phyloP scores from a whole-genome alignment of 2,888 invertebrate genomes.

The Microdon myrmicae region DNA sequence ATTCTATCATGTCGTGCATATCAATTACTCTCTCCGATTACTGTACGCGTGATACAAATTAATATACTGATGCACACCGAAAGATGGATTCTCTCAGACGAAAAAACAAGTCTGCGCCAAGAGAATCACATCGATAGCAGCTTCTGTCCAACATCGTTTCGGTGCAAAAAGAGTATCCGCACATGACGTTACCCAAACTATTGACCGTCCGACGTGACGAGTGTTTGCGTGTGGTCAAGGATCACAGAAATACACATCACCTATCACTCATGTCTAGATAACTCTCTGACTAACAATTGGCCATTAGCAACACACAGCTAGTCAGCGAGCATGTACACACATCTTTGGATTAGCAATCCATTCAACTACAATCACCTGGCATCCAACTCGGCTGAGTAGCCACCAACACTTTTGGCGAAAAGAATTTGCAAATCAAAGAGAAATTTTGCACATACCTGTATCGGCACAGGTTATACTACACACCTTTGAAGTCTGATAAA shows the following conservation, averaged over 20 bases:
- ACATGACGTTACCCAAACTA: no score
- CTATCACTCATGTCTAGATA: no score
- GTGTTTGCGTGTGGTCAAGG: no score
- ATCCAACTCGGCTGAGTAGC: constrained; percentile 13
- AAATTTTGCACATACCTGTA: constrained; percentile 41
- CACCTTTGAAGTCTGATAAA: no score
- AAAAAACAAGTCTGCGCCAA: constrained; percentile 6
- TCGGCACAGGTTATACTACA: no score
- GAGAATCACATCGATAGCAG: no score
- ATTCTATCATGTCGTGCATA: constrained; percentile 41
- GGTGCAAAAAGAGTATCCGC: no score
- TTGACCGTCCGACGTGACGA: no score
- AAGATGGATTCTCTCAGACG: neutral
- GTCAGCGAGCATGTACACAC: constrained; percentile 12
- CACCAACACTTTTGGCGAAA: constrained; percentile 2
- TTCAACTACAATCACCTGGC: constrained; percentile 8
- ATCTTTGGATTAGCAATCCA: constrained; percentile 27
- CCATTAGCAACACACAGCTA: no score
- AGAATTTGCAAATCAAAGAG: constrained; percentile 38
- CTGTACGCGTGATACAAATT: constrained; percentile 29
- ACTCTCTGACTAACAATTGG: no score
- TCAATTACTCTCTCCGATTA: constrained; percentile 46
- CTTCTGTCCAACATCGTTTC: no score
- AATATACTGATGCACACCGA: constrained; percentile 7
- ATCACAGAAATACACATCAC: no score